Evolutionary conservation across 1,140 invertebrate genomes (phyloP).

Genomic region (Brachionus manjavacas): DNA sequence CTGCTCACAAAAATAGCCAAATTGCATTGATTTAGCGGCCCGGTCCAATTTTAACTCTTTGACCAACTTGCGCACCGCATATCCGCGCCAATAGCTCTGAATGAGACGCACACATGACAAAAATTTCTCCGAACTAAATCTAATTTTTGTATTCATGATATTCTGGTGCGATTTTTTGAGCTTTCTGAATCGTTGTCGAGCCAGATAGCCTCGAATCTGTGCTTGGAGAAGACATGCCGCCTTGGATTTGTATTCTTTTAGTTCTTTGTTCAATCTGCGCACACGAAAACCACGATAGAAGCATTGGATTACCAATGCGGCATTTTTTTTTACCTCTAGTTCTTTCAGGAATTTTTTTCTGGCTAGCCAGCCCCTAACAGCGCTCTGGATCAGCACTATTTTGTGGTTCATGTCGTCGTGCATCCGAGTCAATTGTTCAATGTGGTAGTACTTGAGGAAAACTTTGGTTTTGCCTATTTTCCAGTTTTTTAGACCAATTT

Average conservation of each 20-base stretch:
- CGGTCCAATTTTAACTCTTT: conserved; percentile 21
- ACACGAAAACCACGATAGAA: conserved; percentile 45
- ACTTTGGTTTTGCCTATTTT: conserved; percentile 73
- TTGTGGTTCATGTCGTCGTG: conserved; percentile 70
- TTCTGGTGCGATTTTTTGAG: neutral
- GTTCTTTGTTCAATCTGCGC: conserved; percentile 44
- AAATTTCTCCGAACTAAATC: neutral
- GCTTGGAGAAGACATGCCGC: conserved; percentile 46
- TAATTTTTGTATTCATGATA: neutral
- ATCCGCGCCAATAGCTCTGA: conserved; percentile 27
- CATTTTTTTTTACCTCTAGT: conserved; percentile 60
- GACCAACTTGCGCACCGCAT: neutral
- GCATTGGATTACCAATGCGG: conserved; percentile 50
- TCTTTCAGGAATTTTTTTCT: conserved; percentile 52
- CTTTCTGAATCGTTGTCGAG: conserved; percentile 16
- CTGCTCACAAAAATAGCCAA: conserved; percentile 27
- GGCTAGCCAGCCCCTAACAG: conserved; percentile 68
- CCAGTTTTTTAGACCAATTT: conserved; percentile 74
- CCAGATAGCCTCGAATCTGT: conserved; percentile 43
- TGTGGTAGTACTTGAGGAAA: conserved; percentile 79
- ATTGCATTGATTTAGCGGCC: conserved; percentile 8
- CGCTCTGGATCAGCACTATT: conserved; percentile 68
- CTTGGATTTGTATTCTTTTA: conserved; percentile 43
- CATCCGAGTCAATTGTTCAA: conserved; percentile 71
- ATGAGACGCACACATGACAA: neutral